Evolutionary conservation across 2,113 vertebrate genomes (phyloP).

Genomic region (Azemiops feae): DNA sequence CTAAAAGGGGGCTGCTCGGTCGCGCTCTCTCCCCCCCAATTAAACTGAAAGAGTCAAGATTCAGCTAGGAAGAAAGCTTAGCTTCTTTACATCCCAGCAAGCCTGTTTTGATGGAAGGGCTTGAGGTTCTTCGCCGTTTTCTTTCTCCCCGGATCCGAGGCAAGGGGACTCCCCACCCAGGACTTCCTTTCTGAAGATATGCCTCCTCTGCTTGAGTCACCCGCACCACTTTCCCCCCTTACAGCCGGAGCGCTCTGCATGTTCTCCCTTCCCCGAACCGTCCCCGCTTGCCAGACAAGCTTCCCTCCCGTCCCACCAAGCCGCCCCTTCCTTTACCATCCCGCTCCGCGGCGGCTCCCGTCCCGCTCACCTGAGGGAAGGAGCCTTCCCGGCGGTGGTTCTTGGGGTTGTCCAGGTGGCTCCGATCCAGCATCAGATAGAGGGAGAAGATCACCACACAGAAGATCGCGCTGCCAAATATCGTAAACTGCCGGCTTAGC

Average conservation of each 20-base stretch:
- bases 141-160: neutral
- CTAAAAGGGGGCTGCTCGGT: too few relatives aligned
- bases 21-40: neutral
- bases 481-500: slow-evolving; percentile 82
- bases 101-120: neutral
- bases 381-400: slow-evolving; percentile 66
- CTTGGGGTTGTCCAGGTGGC: slow-evolving; percentile 76
- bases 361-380: slow-evolving; percentile 70
- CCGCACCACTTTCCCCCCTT: neutral
- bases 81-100: neutral
- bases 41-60: neutral
- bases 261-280: neutral
- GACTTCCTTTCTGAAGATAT: neutral
- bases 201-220: neutral
- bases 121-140: neutral
- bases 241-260: neutral
- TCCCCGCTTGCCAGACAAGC: neutral
- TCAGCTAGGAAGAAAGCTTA: neutral
- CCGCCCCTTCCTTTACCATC: slow-evolving; percentile 6
- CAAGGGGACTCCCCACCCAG: neutral
- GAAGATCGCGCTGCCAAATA: slow-evolving; percentile 82
- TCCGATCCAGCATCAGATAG: slow-evolving; percentile 83
- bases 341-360: slow-evolving; percentile 32
- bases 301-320: too few relatives aligned
- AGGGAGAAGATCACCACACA: slow-evolving; percentile 83